Conservation (phyloP, 1,140 invertebrate genomes). For the Apolygus lucorum region DNA sequence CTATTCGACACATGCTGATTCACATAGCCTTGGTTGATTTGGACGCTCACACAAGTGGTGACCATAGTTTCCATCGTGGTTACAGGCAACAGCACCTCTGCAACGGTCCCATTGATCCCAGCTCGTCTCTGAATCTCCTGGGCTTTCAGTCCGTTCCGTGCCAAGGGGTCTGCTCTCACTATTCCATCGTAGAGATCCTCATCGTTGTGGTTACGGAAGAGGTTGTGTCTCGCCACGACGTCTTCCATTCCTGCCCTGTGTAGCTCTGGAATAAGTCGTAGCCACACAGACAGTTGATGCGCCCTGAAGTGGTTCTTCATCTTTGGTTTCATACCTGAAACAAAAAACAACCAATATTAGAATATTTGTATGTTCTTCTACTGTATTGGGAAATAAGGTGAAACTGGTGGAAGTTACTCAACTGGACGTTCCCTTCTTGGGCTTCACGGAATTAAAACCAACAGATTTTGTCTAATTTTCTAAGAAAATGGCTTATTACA, state of each 20-base stretch:
- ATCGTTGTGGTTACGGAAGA: constrained; percentile 73
- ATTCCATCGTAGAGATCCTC: constrained; percentile 69
- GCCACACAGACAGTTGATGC: constrained; percentile 88
- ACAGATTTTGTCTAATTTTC: too few relatives aligned
- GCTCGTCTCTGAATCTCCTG: constrained; percentile 26
- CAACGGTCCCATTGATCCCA: constrained; percentile 31
- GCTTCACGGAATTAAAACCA: too few relatives aligned
- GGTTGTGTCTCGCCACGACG: constrained; percentile 70
- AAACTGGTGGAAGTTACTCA: too few relatives aligned
- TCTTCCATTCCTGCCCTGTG: constrained; percentile 82
- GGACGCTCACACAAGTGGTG: constrained; percentile 33
- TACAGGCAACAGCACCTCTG: constrained; percentile 38
- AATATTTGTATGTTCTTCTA: too few relatives aligned
- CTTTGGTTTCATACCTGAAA: constrained; percentile 74
- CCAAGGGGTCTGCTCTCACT: constrained; percentile 67
- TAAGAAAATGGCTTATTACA: too few relatives aligned
- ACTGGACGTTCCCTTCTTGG: too few relatives aligned
- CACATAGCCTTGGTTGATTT: constrained; percentile 41
- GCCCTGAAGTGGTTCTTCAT: constrained; percentile 90
- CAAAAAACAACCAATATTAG: too few relatives aligned
- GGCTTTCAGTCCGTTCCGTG: constrained; percentile 38
- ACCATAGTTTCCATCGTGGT: constrained; percentile 47
- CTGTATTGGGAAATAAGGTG: too few relatives aligned
- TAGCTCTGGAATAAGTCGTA: constrained; percentile 83
- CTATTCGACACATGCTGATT: constrained; percentile 43